Percentiles rank a stretch among this genome's conserved stretches.
phyloP scores from a whole-genome alignment of 2,888 invertebrate genomes.

The Brenthis ino region DNA sequence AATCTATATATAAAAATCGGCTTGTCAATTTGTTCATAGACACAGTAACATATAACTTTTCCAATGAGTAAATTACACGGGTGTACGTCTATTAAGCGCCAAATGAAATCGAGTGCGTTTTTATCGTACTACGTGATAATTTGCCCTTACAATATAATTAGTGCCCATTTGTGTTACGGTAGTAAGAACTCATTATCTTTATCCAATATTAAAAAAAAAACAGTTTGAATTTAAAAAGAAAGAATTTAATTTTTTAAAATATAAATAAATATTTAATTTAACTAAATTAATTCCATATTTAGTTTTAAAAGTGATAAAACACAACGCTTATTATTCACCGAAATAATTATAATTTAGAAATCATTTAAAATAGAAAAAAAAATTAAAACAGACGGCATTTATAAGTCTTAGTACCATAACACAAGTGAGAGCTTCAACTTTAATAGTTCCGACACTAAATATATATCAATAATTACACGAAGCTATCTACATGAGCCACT shows the following conservation, averaged over 20 bases:
- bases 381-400: background rate
- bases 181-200: background rate
- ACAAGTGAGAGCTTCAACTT: slow-evolving; percentile 43
- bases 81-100: slow-evolving; percentile 62
- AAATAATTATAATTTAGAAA: too few relatives aligned
- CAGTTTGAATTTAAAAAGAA: too few relatives aligned
- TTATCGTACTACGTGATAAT: slow-evolving; percentile 59
- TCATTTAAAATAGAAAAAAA: too few relatives aligned
- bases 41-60: background rate
- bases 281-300: too few relatives aligned
- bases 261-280: too few relatives aligned
- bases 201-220: too few relatives aligned
- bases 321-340: too few relatives aligned
- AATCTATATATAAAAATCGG: too few relatives aligned
- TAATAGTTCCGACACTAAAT: slow-evolving; percentile 76
- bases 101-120: slow-evolving; percentile 60
- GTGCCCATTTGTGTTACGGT: slow-evolving; percentile 9
- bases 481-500: slow-evolving; percentile 82
- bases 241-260: too few relatives aligned
- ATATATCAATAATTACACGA: slow-evolving; percentile 74
- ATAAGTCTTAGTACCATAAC: slow-evolving; percentile 4
- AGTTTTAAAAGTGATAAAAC: too few relatives aligned
- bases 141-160: slow-evolving; percentile 37
- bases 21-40: too few relatives aligned
- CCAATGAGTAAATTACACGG: slow-evolving; percentile 23